Base-by-base conservation (phyloP, 2,888 invertebrate genomes). In the Scaptomyza polygonia region DNA sequence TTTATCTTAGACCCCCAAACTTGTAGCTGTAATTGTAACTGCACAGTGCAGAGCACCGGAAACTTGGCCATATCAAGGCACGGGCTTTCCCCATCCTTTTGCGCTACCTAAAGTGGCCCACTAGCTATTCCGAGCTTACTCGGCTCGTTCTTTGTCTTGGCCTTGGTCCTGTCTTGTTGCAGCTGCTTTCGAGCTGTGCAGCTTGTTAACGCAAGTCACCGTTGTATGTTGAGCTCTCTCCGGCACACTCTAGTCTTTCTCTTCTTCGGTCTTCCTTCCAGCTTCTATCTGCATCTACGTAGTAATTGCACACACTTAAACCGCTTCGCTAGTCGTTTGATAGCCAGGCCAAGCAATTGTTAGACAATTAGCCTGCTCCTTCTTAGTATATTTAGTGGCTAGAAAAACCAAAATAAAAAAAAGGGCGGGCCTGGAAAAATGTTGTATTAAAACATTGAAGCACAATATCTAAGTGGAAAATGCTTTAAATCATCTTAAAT, bases 251-350 rank as follows among this genome's bases (percentile, higher is more conserved):
- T 27, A 6, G 44, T 16, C 21, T 21, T 21, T 21, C 21, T 21
- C 21, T 2, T 2, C 21, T 2, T 2, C 21, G 21, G 21, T 21
- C 14, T 3, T 47, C 5, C 9, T 30, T 34, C n/a, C 49, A 49
- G n/a, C 14, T 7, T 72, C 72, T 71, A 87, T 83, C 88, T 77
- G 77, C 79, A 85, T 87, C 88, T 66, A 16, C 27, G 56, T 63
- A 53, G 79, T 83, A 83, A 83, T 83, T 87, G 82, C 88, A 77
- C 71, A 82, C 77, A 87, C 82, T 82, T 85, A 85, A 85, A 73
- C 72, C 82, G 88, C 88, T 85, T 82, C 77, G 83, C 79, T 68
- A 72, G 66, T 72, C 84, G 73, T 72, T 70, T 75, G 72, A 86
- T 84, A 78, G 69, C 56, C 67, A 63, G 67, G 61, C 55, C 70